These are phyloP conservation scores for Poecilia wingei DNA, from an alignment of 2,797 vertebrate species.

Conservation along the genomic window DNA sequence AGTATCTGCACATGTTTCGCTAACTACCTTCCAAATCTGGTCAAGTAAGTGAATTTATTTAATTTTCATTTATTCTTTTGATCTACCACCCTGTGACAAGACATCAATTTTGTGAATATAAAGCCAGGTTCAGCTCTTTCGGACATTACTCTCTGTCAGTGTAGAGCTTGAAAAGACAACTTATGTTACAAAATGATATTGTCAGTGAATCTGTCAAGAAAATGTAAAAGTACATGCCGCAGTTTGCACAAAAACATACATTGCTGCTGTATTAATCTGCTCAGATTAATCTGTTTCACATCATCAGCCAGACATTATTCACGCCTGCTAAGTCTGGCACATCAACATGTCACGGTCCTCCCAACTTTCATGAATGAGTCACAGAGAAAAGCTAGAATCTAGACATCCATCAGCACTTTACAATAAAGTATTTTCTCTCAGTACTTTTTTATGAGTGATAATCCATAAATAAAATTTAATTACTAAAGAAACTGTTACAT, in stretches of 20 bases:
- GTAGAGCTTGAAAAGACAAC: background rate
- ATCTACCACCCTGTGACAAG: background rate
- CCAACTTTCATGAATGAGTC: constrained; percentile 52
- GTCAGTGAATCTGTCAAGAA: constrained; percentile 26
- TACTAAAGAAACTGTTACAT: constrained; percentile 26
- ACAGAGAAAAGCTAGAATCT: constrained; percentile 39
- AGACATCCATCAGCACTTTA: constrained; percentile 46
- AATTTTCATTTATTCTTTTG: constrained; percentile 2
- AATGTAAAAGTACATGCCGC: constrained; percentile 4
- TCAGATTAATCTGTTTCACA: constrained; percentile 41
- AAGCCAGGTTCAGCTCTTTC: background rate
- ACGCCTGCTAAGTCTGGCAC: constrained; percentile 48
- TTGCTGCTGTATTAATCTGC: constrained; percentile 40
- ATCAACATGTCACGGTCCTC: constrained; percentile 48
- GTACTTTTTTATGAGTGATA: constrained; percentile 39
- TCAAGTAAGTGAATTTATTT: background rate
- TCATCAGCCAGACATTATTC: constrained; percentile 50
- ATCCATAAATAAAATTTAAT: constrained; percentile 41
- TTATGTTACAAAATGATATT: background rate
- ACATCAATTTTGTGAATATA: background rate
- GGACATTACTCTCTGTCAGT: background rate
- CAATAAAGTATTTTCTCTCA: constrained; percentile 22
- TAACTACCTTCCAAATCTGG: background rate
- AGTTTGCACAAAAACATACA: constrained; percentile 36
- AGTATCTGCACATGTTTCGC: background rate